Evolutionary conservation across 2,888 invertebrate species (phyloP), one percentile per base, ranked within the genome.

Genomic region (Tipula lateralis): DNA sequence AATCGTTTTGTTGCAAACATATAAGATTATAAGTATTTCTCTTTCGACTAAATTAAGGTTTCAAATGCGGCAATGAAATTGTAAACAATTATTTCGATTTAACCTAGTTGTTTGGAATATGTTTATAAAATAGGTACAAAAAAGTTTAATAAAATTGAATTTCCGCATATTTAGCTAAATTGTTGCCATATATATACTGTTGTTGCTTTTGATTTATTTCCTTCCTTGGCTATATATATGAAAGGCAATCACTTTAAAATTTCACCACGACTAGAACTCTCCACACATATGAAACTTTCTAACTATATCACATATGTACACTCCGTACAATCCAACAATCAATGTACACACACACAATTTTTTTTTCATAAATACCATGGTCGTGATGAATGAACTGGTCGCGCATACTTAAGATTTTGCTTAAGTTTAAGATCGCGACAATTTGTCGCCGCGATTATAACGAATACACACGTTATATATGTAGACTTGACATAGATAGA

Each of bases 401-500:
- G 66, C 24, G 24, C 19, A 66, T 24, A 66, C 24, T 12, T 24
- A 44, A 44, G 16, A 66, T 66, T 66, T 66, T 9, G 24, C 24
- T 24, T 24, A 66, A 66, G 66, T 66, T 66, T 66, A 66, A 66
- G 66, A 24, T 66, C 66, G 66, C 66, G 66, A 66, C 66, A 66
- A 66, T 7, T 66, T 66, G 66, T 66, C 66, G 66, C 66, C 44
- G n/a, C 44, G 66, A 66, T 66, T 66, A 12, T 66, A 16, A 66
- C 9, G 19, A 66, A 66, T 24, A 66, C 9, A 24, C 66, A 66
- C 24, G n/a, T n/a, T n/a, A n/a, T n/a, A n/a, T n/a, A n/a, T n/a
- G n/a, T 66, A 66, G 66, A 66, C 66, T 66, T 66, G 66, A 66
- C 66, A 66, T 66, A 66, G 66, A 66, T 66, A 66, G 9, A 66